Evolutionary conservation across 2,797 vertebrate species (phyloP), one percentile per base, ranked within the genome.

Genomic region (Sarcophilus harrisii): DNA sequence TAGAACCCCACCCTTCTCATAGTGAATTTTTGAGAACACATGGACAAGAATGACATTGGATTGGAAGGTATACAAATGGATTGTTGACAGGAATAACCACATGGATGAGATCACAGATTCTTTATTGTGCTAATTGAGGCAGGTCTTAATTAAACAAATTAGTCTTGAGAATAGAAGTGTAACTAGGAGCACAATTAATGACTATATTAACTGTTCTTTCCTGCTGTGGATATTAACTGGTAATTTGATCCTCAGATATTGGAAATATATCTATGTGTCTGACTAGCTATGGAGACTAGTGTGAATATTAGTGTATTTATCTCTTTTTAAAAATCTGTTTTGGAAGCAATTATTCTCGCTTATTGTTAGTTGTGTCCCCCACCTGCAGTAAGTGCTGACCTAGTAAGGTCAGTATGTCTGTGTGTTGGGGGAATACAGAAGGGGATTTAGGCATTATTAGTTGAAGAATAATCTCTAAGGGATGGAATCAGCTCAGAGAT

Each of bases 181-280:
- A 13, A 54, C 4, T 0, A 8, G 92, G 90, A 94, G 57, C 16
- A 38, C 32, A n/a, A 24, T 0, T 3, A 21, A 9, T 11, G 90
- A 58, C 8, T 52, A 52, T 49, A 18, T 30, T 94, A 8, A 28
- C 81, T 29, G 57, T 32, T 62, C 58, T 12, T 49, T 24, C 9
- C 45, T 90, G 32, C 9, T 92, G 38, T 92, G 57, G 52, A 55
- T n/a, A 29, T 91, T 92, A 90, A 57, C n/a, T 81, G 30, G 8
- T 0, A n/a, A 55, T 95, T 94, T 54, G 2, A 30, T 91, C 60
- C 91, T 57, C 24, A 91, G 59, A 6, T 5, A 0, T 32, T 27
- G n/a, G 29, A 1, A 1, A 3, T 49, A 52, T 73, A 0, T 58
- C n/a, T 60, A 0, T 6, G 38, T 0, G 0, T n/a, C 10, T n/a